These are phyloP conservation scores for Gryllus longicercus DNA, from an alignment of 2,888 invertebrate species.

Conservation along the genomic window DNA sequence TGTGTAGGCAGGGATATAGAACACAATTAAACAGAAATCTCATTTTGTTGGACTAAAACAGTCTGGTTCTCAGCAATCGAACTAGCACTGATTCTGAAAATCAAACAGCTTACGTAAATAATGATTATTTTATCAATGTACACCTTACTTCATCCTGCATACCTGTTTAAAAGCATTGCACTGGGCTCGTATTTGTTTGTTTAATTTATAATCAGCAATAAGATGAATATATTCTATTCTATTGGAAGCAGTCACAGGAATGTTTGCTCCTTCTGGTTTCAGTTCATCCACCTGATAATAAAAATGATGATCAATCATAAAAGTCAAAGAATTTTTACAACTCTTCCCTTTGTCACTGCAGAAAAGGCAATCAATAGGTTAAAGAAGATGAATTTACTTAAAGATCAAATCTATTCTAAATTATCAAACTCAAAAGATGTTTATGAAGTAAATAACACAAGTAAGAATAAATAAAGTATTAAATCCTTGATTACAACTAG, in stretches of 20 bases:
- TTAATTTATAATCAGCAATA: constrained; percentile 93
- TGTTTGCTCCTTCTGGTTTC: constrained; percentile 84
- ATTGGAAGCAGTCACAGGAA: constrained; percentile 87
- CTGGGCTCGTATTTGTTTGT: constrained; percentile 81
- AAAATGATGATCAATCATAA: constrained; percentile 25
- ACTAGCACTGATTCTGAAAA: no score
- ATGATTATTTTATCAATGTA: no score
- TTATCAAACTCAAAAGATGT: background rate
- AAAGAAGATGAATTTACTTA: no score
- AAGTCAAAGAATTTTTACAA: background rate
- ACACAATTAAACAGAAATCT: no score
- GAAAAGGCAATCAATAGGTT: no score
- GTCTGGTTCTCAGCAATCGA: no score
- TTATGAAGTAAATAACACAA: background rate
- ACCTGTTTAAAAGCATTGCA: constrained; percentile 74
- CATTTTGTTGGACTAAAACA: no score
- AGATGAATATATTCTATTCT: constrained; percentile 94
- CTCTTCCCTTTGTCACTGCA: no score
- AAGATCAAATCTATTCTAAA: no score
- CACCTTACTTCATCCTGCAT: background rate
- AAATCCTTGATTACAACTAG: no score
- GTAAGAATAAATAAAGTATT: constrained; percentile 12
- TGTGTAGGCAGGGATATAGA: no score
- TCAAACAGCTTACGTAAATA: no score
- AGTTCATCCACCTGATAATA: constrained; percentile 72